Evolutionary conservation across 1,140 invertebrate genomes (phyloP).

Genomic region (Dinoponera quadriceps): DNA sequence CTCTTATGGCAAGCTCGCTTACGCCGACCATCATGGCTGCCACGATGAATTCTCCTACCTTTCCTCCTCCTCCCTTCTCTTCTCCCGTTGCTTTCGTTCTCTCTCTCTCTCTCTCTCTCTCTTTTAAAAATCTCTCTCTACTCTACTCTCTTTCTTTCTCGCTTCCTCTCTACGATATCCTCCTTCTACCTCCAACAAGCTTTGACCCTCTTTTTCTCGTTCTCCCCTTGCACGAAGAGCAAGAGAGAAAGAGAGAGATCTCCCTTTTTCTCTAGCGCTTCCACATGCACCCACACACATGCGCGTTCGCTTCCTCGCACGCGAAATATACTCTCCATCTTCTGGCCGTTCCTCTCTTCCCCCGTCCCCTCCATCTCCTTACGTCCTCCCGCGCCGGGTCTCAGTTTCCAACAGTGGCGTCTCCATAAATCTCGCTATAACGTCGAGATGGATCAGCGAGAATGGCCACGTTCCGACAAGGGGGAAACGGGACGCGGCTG

Average conservation of each 20-base stretch:
- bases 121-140: no score
- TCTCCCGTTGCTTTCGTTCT: neutral
- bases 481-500: slow-evolving; percentile 46
- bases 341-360: slow-evolving; percentile 56
- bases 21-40: slow-evolving; percentile 54
- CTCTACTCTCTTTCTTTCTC: neutral
- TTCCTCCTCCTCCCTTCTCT: neutral
- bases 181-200: slow-evolving; percentile 1
- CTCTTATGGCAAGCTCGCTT: slow-evolving; percentile 51
- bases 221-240: slow-evolving; percentile 19
- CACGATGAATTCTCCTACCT: slow-evolving; percentile 54
- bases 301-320: slow-evolving; percentile 11
- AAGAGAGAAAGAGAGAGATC: neutral
- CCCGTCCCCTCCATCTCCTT: slow-evolving; percentile 50
- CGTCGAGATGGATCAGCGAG: slow-evolving; percentile 84
- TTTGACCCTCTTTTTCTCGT: slow-evolving; percentile 28
- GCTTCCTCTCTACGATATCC: neutral
- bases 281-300: slow-evolving; percentile 12
- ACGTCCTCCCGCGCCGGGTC: slow-evolving; percentile 62
- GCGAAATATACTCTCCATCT: slow-evolving; percentile 49
- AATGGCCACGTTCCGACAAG: slow-evolving; percentile 80
- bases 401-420: slow-evolving; percentile 77
- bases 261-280: slow-evolving; percentile 30
- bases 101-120: slow-evolving; percentile 10
- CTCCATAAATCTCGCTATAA: slow-evolving; percentile 85